Evolutionary conservation across 2,797 vertebrate genomes (phyloP), one percentile per base, ranked within the genome.

Genomic region (Perdix hodgsoniae): DNA sequence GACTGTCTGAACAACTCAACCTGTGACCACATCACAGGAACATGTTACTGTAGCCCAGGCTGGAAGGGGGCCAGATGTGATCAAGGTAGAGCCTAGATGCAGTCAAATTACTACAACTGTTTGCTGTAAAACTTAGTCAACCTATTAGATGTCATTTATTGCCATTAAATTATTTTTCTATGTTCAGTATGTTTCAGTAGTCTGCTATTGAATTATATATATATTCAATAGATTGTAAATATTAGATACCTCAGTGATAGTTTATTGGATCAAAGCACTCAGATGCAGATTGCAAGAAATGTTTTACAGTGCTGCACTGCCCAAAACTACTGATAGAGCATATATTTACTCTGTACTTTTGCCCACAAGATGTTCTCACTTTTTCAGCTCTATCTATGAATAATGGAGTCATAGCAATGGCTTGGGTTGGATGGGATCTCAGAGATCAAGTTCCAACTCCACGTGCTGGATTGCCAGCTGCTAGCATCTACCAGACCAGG

Each of bases 1-100:
- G 99, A 99, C 94, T 99, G 99, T 92, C 97, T 99, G 10, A 99
- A 99, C 95, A 99, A 99, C 96, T 99, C 99, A 76, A 99, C 99
- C 35, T 99, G 99, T 49, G 99, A 99, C 97, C 99, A 99, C 97
- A 99, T 99, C 97, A 99, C 98, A 0, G 99, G 99, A 22, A 99
- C 99, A 1, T 99, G 99, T 91, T 99, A 99, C 97, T 99, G 99
- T 94, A 99, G 97, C 96, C 98, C 99, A 4, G 99, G 99, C 77
- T 99, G 99, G 99, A 99, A 98, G 86, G 99, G 99, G 14, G 96
- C 98, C 35, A 98, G 99, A 33, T 99, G 99, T 96, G 99, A 99
- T 90, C 99, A 99, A 98, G 99, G 99, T 99, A 97, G 93, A 76
- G 39, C 59, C 83, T 52, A n/a, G 39, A 47, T 1, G 5, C 23